Evolutionary conservation across 2,113 vertebrate species (phyloP).

Genomic region (Notarius quadriscutis): DNA sequence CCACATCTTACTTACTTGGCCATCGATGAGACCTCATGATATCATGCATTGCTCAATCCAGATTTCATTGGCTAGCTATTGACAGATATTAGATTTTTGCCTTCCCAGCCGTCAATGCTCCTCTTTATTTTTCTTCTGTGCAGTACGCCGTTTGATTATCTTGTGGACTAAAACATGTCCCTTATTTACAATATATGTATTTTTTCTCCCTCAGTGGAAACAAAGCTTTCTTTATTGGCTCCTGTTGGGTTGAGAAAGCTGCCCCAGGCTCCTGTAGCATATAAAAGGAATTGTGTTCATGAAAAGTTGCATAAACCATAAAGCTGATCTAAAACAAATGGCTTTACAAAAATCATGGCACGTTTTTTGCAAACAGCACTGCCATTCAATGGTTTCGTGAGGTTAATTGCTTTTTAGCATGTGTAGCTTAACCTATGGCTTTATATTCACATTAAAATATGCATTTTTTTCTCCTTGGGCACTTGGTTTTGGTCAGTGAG

Average conservation of each 20-base stretch:
- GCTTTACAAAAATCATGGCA: not conserved
- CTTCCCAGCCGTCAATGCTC: not conserved
- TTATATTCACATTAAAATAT: constrained; percentile 12
- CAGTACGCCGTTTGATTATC: not conserved
- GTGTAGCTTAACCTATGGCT: constrained; percentile 3
- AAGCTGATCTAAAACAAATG: constrained; percentile 16
- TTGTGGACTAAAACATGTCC: not conserved
- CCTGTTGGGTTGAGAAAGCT: constrained; percentile 7
- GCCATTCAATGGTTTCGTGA: not conserved
- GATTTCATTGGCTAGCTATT: not conserved
- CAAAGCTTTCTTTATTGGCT: constrained; percentile 1
- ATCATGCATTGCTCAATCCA: not conserved
- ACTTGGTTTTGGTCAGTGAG: not conserved
- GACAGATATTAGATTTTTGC: not conserved
- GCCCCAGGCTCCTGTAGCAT: not conserved
- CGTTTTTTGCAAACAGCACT: not conserved
- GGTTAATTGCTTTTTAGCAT: not conserved
- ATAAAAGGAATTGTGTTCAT: not conserved
- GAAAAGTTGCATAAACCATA: constrained; percentile 4
- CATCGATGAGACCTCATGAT: not conserved
- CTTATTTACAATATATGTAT: not conserved
- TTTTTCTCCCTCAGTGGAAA: not conserved
- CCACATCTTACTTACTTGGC: not conserved
- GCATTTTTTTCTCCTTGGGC: not conserved
- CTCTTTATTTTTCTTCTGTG: not conserved